Conservation (phyloP, 1,140 invertebrate genomes). For the Penaeus chinensis region DNA sequence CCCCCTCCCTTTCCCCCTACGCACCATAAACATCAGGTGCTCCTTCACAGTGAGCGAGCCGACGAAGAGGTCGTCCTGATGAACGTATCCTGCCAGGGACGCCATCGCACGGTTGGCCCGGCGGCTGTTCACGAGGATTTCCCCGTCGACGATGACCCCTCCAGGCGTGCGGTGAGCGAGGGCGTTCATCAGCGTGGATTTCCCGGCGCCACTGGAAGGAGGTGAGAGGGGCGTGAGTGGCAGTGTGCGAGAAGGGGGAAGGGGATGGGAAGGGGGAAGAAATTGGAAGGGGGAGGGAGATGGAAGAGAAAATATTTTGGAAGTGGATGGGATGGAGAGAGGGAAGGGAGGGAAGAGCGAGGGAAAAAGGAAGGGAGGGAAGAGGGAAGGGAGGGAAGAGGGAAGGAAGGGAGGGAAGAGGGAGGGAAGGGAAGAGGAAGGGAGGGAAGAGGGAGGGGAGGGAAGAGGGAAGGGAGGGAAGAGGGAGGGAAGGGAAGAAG, state of each 20-base stretch:
- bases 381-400: too few species aligned
- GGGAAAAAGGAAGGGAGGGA: too few species aligned
- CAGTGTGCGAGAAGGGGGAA: background rate
- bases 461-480: too few species aligned
- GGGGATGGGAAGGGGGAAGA: too few species aligned
- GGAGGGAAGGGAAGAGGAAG: too few species aligned
- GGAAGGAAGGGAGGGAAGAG: too few species aligned
- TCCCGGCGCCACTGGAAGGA: slow-evolving; percentile 68
- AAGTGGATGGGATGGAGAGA: too few species aligned
- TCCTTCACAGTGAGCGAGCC: slow-evolving; percentile 72
- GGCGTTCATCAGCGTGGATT: slow-evolving; percentile 70
- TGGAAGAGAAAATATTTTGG: too few species aligned
- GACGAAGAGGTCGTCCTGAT: slow-evolving; percentile 74
- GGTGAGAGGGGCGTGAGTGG: background rate
- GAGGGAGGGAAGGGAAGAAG: too few species aligned
- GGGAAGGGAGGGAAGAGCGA: too few species aligned
- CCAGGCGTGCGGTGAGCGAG: slow-evolving; percentile 67
- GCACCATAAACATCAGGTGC: slow-evolving; percentile 72
- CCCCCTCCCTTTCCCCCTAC: background rate
- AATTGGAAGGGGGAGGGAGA: too few species aligned
- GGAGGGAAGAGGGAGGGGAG: too few species aligned
- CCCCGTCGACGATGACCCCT: slow-evolving; percentile 68
- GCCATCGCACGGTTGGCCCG: slow-evolving; percentile 66
- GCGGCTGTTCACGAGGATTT: slow-evolving; percentile 69
- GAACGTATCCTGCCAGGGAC: slow-evolving; percentile 72